Evolutionary conservation across 2,113 vertebrate species (phyloP).

Genomic region (Indri indri): DNA sequence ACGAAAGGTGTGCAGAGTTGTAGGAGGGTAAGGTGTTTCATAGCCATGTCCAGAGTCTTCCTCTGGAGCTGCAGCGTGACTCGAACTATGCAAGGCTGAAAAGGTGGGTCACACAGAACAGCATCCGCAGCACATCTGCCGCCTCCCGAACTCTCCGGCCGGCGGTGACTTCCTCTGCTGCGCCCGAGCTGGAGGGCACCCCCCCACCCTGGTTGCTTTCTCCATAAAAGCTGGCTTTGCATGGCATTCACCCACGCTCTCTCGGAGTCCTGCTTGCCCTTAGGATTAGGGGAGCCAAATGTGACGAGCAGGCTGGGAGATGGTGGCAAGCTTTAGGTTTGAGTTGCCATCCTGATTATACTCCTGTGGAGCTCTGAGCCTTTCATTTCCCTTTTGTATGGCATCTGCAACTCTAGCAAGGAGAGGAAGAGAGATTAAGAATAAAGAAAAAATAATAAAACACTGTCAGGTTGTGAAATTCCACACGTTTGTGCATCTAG

Average conservation of each 20-base stretch:
- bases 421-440: background rate
- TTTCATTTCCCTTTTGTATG: background rate
- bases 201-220: background rate
- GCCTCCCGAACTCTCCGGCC: background rate
- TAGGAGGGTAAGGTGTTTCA: background rate
- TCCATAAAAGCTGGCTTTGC: background rate
- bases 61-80: rapidly evolving
- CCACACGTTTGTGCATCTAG: background rate
- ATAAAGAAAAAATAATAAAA: background rate
- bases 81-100: rapidly evolving
- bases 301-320: background rate
- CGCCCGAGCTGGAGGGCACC: background rate
- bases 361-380: rapidly evolving
- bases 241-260: background rate
- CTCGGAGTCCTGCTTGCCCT: background rate
- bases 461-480: background rate
- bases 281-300: background rate
- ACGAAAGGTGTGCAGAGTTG: background rate
- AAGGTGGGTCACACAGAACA: rapidly evolving
- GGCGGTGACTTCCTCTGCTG: no score
- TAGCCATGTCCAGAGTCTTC: background rate
- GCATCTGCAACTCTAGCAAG: background rate
- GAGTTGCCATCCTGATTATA: background rate
- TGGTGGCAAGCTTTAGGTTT: background rate
- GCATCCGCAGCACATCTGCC: rapidly evolving